Evolutionary conservation across 2,113 vertebrate species (phyloP).

Genomic region (Anthoscopus minutus): DNA sequence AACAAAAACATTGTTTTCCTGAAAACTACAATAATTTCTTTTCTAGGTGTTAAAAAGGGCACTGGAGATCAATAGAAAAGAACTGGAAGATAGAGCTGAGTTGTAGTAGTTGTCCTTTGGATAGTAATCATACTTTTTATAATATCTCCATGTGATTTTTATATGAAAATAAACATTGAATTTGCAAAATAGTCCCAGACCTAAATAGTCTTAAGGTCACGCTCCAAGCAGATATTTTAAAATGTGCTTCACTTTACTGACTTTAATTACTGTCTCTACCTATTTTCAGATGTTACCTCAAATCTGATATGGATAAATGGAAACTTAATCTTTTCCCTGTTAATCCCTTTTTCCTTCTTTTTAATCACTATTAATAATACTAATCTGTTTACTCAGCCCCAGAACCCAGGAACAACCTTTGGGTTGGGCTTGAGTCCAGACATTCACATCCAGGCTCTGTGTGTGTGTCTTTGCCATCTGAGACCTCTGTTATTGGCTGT

Average conservation of each 20-base stretch:
- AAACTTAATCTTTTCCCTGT: neutral
- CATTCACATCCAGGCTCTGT: neutral
- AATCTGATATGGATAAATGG: neutral
- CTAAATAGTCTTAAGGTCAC: neutral
- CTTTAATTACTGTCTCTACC: neutral
- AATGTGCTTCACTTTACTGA: neutral
- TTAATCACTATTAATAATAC: neutral
- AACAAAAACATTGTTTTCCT: neutral
- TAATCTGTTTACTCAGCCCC: neutral
- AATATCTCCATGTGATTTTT: neutral
- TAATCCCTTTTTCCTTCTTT: slow-evolving; percentile 1
- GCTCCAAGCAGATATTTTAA: neutral
- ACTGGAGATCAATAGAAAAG: neutral
- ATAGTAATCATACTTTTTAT: neutral
- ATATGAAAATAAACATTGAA: neutral
- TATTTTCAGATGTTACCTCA: neutral
- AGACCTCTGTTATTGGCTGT: neutral
- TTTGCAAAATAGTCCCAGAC: neutral
- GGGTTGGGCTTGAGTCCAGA: neutral
- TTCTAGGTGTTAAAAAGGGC: neutral
- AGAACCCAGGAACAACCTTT: neutral
- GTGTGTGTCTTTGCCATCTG: neutral
- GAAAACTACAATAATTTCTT: neutral
- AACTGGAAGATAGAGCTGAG: neutral
- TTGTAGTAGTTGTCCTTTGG: neutral